Conservation (phyloP, 2,797 vertebrate genomes). For the Notoglanidium macrostoma region DNA sequence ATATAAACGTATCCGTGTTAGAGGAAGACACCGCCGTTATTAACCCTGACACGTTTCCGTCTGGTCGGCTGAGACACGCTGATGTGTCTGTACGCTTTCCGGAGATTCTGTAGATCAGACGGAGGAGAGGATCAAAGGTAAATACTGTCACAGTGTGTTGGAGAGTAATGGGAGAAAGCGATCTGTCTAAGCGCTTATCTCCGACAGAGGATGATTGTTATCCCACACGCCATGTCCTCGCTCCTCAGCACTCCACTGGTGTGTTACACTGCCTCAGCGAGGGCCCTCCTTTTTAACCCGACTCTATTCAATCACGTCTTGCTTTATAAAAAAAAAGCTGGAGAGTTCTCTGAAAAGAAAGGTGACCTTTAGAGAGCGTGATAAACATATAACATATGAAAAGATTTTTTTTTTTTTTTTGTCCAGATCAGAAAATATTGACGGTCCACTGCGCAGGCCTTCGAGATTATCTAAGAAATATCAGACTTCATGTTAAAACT, state of each 20-base stretch:
- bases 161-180: slow-evolving; percentile 43
- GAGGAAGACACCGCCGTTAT: background rate
- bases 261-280: background rate
- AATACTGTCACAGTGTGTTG: slow-evolving; percentile 45
- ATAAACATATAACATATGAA: no score
- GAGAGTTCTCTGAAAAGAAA: background rate
- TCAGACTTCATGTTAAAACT: no score
- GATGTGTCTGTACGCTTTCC: background rate
- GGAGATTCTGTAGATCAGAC: slow-evolving; percentile 35
- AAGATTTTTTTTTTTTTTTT: no score
- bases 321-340: background rate
- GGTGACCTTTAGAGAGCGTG: no score
- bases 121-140: slow-evolving; percentile 35
- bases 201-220: slow-evolving; percentile 41
- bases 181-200: slow-evolving; percentile 43
- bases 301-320: background rate
- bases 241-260: slow-evolving; percentile 22
- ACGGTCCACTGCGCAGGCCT: no score
- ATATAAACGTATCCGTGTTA: background rate
- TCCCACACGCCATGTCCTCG: slow-evolving; percentile 16
- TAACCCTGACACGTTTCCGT: background rate
- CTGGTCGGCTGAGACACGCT: background rate
- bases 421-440: no score
- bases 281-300: background rate
- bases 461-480: no score